These are phyloP conservation scores for Pocillopora grandis DNA, from an alignment of 92 coral and sea anemone genomes.

Conservation along the genomic window DNA sequence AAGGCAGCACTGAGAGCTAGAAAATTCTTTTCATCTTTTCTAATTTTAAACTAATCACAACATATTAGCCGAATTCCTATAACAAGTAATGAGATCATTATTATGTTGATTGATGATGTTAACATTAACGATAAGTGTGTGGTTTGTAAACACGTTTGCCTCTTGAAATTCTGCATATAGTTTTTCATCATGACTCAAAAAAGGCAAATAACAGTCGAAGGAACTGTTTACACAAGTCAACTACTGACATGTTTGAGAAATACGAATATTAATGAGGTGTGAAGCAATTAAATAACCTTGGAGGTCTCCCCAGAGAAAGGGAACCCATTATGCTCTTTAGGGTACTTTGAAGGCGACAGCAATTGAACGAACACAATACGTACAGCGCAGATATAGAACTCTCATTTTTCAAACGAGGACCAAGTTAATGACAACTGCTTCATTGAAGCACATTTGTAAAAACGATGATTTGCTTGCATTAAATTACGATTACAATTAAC, in stretches of 20 bases:
- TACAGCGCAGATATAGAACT: neutral
- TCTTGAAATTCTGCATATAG: no score
- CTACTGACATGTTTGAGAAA: neutral
- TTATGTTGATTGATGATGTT: no score
- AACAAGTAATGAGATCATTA: no score
- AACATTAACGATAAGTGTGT: no score
- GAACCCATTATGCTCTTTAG: neutral
- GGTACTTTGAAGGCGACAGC: neutral
- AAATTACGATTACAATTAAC: constrained; percentile 2
- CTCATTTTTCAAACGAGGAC: neutral
- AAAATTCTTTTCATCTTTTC: no score
- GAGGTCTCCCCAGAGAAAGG: neutral
- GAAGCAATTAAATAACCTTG: neutral
- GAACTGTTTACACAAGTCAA: neutral
- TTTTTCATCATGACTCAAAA: neutral
- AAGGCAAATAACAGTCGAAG: neutral
- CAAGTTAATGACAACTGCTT: neutral
- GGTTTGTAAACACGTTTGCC: no score
- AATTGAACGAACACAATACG: neutral
- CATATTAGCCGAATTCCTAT: no score
- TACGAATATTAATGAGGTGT: neutral
- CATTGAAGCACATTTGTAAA: neutral
- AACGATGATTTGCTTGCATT: constrained; percentile 9
- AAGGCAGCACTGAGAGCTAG: no score
- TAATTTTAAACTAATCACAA: no score